Evolutionary conservation across 2,113 vertebrate species (phyloP), one percentile per base, ranked within the genome.

Genomic region (Micronycteris hirsuta): DNA sequence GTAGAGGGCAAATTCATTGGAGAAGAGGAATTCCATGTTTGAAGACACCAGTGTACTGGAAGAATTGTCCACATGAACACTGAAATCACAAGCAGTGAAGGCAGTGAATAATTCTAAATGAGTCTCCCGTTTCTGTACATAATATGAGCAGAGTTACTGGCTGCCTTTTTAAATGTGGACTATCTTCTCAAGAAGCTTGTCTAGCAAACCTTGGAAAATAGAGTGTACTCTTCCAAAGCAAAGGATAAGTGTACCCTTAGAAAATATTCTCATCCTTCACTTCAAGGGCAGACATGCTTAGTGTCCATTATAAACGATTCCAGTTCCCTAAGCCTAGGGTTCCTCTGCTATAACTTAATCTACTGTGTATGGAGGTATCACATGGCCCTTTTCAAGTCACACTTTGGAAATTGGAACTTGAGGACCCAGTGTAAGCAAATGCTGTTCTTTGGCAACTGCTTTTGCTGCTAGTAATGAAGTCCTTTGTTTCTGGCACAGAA

Each of bases 161-260:
- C 9, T 73, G 22, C 63, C 84, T 94, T 54, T 82, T 41, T 38
- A n/a, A n/a, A n/a, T 86, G 36, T 74, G 26, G 43, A 68, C 31
- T 82, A 41, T 10, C 73, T 91, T 94, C 91, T 68, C 36, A 89
- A 94, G n/a, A 78, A 76, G 43, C 41, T 58, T 49, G 7, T 45
- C 31, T 17, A 71, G 31, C 52, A 94, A 96, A 31, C 43, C 41
- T 56, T 86, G 54, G 83, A 96, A 96, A 97, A 93, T 0, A 67
- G 43, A 65, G 22, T 11, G 22, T 73, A 36, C 80, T 61, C n/a
- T 43, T 89, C 3, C 15, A 63, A 45, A 76, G 38, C 54, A 93
- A 91, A 86, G 4, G 2, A 20, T 5, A 92, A 5, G 22, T 85
- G 95, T 77, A 63, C 7, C 24, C 74, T 41, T 78, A 45, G n/a